A percentile compares a stretch with the other conserved stretches of the same genome.
Conservation (phyloP, 2,888 invertebrate genomes). For the Xestia c-nigrum region DNA sequence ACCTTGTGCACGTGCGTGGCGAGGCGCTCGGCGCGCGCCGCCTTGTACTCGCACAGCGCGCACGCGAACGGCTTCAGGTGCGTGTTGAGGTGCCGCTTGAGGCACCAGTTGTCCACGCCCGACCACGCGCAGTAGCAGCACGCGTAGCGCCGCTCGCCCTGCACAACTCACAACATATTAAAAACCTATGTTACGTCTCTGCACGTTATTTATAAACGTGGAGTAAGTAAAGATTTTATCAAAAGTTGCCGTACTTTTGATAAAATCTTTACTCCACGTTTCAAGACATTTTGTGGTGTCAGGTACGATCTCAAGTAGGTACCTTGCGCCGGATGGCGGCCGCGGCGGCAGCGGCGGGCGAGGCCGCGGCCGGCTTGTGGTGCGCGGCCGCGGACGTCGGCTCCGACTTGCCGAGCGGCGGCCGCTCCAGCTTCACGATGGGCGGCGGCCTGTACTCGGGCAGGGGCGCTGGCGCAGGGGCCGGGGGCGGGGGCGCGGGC, state of each 20-base stretch:
- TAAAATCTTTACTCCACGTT: too few species aligned
- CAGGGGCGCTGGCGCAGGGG: constrained; percentile 62
- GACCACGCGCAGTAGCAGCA: constrained; percentile 98
- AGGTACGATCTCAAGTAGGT: too few species aligned
- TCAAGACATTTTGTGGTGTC: too few species aligned
- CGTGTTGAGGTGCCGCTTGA: constrained; percentile 97
- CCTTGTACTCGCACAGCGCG: constrained; percentile 97
- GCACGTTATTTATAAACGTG: neutral
- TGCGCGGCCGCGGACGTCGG: constrained; percentile 79
- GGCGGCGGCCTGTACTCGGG: constrained; percentile 68
- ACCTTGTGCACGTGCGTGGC: constrained; percentile 97
- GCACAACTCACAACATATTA: constrained; percentile 4
- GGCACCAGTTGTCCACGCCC: constrained; percentile 98
- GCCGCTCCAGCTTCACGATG: constrained; percentile 83
- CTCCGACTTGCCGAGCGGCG: constrained; percentile 82
- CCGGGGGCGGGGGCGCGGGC: constrained; percentile 66
- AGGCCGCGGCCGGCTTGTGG: constrained; percentile 65
- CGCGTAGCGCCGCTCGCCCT: constrained; percentile 94
- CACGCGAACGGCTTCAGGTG: constrained; percentile 98
- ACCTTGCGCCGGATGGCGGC: constrained; percentile 70
- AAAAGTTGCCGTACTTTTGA: too few species aligned
- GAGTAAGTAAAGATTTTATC: neutral
- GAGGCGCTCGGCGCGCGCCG: constrained; percentile 96
- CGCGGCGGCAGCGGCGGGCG: constrained; percentile 57
- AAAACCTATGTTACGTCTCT: neutral